Evolutionary conservation across 2,797 vertebrate genomes (phyloP), one percentile per base, ranked within the genome.

Genomic region (Sebastes umbrosus): DNA sequence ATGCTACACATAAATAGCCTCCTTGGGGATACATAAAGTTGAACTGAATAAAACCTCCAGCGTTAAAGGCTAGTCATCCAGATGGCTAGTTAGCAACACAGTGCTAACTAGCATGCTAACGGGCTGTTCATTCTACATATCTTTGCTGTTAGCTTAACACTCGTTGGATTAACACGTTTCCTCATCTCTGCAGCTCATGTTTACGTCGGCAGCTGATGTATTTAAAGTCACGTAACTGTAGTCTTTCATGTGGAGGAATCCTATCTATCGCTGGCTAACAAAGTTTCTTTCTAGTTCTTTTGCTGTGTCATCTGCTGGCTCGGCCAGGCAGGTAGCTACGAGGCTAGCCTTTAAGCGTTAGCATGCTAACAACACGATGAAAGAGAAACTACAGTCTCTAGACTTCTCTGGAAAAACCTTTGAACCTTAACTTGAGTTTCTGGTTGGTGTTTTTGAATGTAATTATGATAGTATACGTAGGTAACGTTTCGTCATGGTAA

Each of bases 301-400:
- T 96, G 96, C 96, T 95, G 96, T 96, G 96, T 96, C 95, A 96
- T 96, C 93, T 93, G 55, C 73, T 84, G 77, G 75, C 79, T 84
- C 67, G 85, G 39, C 39, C 13, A 16, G 39, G 89, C 88, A 90
- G 86, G 77, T 91, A 93, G 92, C 94, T 57, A 1, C 10, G 2
- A 59, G 1, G 90, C 86, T 91, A 93, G n/a, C 68, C 8, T 79
- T 93, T 39, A 43, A 43, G 39, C 39, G 0, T 43, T 43, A 92
- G 92, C 92, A 80, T 89, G 88, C 83, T 88, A 90, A 86, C 79
- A 79, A 80, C 68, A 66, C 55, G 79, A 85, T 68, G 79, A 85
- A 90, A 91, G 36, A 13, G 68, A 92, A 92, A 88, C 80, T 50
- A 57, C 27, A 20, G 2, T 58, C n/a, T 18, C 11, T 6, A 13